Base-by-base conservation (phyloP, 2,113 vertebrate genomes). In the Myiagra hebetior region DNA sequence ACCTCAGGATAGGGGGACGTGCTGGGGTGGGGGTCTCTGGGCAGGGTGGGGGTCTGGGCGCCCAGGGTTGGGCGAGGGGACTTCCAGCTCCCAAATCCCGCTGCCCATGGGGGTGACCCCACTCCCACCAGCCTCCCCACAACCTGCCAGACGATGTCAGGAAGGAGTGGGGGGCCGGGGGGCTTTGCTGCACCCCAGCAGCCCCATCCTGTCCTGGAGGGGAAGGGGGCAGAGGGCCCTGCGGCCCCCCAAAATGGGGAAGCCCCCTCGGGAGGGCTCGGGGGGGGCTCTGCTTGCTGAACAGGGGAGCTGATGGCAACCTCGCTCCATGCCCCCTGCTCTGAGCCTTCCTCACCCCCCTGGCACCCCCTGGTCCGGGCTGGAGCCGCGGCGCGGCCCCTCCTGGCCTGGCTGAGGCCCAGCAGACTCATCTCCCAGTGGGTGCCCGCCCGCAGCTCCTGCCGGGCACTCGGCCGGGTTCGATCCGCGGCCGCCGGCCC, bases 371-470 rank as follows among this genome's bases (percentile, higher is more conserved):
- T 23, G 8, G 28, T 22, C 27, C 9, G 62, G 65, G 62, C 62
- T 22, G 26, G 16, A 72, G 39, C 78, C 2, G 3, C 0, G n/a
- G 60, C 87, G 37, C 1, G 22, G 50, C 39, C 42, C 5, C 41
- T 90, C 55, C 78, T 12, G 84, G 23, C 9, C 82, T 85, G 91
- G 85, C 93, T 18, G 88, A 39, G 78, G 4, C 74, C 85, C 96
- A 60, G 82, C 85, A 95, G 78, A 50, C 42, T 70, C 96, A 75
- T 93, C 56, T 41, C 52, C 52, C 31, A 0, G 42, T 27, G 85
- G 56, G 27, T 67, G 62, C 41, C 31, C 56, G 83, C 82, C 91
- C 53, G 8, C 56, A 17, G 49, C 64, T 63, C 81, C 86, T 10
- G 49, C 52, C 8, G 1, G 14, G 47, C 55, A 0, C 80, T 57